Evolutionary conservation across 1,140 invertebrate species (phyloP).

Genomic region (Euura saliciscinereae): DNA sequence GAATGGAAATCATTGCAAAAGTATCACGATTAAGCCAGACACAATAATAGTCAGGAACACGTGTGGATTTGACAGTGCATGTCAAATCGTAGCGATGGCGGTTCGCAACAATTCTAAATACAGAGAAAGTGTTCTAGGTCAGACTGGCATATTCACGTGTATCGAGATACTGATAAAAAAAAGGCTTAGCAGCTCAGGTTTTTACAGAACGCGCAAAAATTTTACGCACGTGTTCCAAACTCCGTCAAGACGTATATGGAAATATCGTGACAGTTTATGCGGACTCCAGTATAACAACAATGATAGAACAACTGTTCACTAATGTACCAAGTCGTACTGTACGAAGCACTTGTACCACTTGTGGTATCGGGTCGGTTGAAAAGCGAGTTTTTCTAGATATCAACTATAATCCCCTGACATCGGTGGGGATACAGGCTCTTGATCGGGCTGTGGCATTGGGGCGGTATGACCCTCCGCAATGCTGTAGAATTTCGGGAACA

Average conservation of each 20-base stretch:
- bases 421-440: neutral
- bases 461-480: too few relatives aligned
- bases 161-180: neutral
- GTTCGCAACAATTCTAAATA: too few relatives aligned
- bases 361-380: neutral
- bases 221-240: neutral
- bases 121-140: too few relatives aligned
- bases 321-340: neutral
- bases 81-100: neutral
- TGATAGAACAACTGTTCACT: neutral
- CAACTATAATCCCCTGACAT: neutral
- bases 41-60: neutral
- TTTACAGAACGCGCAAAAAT: neutral
- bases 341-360: neutral
- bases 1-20: constrained; percentile 10
- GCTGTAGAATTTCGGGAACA: too few relatives aligned
- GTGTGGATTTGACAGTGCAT: constrained; percentile 10
- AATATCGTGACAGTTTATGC: neutral
- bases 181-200: neutral
- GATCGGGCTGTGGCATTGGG: too few relatives aligned
- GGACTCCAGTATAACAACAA: neutral
- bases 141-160: too few relatives aligned
- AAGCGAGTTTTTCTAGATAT: neutral
- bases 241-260: neutral
- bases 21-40: neutral